A percentile compares a stretch with the other conserved stretches of the same genome.
Conservation (phyloP, 2,113 vertebrate species). For the Bubo blakistoni region DNA sequence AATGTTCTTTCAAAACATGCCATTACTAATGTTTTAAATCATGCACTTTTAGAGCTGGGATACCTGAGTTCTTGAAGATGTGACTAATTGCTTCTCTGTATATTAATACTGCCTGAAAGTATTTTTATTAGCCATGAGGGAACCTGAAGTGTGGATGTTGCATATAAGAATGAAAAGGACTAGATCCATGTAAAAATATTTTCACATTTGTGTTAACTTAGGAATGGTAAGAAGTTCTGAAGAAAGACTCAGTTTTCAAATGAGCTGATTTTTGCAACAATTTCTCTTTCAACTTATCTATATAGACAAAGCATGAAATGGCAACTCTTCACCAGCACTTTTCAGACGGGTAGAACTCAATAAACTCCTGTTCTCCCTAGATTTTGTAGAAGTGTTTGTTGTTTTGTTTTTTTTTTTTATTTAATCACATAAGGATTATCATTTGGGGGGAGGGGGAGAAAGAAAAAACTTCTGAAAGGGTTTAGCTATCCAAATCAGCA, state of each 20-base stretch:
- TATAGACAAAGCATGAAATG: constrained; percentile 57
- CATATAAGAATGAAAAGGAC: constrained; percentile 20
- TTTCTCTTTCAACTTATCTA: constrained; percentile 23
- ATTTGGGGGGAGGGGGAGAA: neutral
- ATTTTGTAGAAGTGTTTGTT: constrained; percentile 3
- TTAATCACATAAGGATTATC: neutral
- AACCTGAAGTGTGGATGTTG: constrained; percentile 5
- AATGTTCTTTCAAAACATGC: constrained; percentile 26
- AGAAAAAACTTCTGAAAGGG: neutral
- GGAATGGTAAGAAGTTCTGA: constrained; percentile 24
- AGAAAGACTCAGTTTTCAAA: constrained; percentile 23
- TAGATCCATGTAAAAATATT: neutral
- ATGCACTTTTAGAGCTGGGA: constrained; percentile 36
- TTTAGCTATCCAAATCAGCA: neutral
- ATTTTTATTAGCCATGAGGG: constrained; percentile 25
- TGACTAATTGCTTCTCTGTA: constrained; percentile 30
- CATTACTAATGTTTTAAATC: constrained; percentile 23
- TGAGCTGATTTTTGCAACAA: constrained; percentile 24
- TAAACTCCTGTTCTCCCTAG: constrained; percentile 57
- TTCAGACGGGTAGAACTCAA: constrained; percentile 50
- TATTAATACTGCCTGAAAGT: constrained; percentile 40
- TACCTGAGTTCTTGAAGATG: constrained; percentile 13
- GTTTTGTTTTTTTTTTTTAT: neutral
- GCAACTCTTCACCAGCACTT: constrained; percentile 51
- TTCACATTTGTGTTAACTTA: constrained; percentile 28